Percentiles rank a stretch among this genome's conserved stretches.
Evolutionary conservation across 2,888 invertebrate genomes (phyloP).

Genomic region (Electrophaes corylata): DNA sequence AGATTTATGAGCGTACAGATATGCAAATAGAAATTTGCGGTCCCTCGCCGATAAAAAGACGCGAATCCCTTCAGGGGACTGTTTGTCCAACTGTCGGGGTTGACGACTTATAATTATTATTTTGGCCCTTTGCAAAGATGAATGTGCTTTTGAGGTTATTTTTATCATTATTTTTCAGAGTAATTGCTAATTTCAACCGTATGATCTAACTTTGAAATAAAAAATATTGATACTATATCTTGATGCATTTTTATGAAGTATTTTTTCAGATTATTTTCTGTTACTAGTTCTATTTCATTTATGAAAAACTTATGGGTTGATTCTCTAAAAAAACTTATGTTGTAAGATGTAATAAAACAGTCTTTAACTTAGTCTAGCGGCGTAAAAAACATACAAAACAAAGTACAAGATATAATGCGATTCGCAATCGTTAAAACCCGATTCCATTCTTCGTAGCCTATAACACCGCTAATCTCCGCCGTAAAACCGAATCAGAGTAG

Average conservation of each 20-base stretch:
- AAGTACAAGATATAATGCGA: neutral
- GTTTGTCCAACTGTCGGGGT: conserved; percentile 78
- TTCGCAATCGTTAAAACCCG: conserved; percentile 5
- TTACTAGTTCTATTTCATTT: too few relatives aligned
- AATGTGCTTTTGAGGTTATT: conserved; percentile 20
- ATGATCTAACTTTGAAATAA: too few relatives aligned
- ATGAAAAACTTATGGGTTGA: too few relatives aligned
- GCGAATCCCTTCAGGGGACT: conserved; percentile 65
- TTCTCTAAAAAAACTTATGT: too few relatives aligned
- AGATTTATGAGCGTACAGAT: conserved; percentile 83
- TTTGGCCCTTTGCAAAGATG: conserved; percentile 49
- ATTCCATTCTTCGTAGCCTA: conserved; percentile 15
- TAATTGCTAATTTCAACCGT: neutral
- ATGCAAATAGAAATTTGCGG: conserved; percentile 84
- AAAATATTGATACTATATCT: too few relatives aligned
- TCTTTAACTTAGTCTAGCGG: too few relatives aligned
- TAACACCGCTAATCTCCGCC: conserved; percentile 23
- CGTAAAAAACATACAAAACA: too few relatives aligned
- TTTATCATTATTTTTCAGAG: neutral
- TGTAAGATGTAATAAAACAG: too few relatives aligned
- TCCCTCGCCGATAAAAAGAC: conserved; percentile 82
- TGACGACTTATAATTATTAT: conserved; percentile 76
- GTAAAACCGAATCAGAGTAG: conserved; percentile 28
- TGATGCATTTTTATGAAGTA: too few relatives aligned
- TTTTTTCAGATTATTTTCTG: neutral